Conservation (phyloP, 2,797 vertebrate species). For the Dryobates pubescens region DNA sequence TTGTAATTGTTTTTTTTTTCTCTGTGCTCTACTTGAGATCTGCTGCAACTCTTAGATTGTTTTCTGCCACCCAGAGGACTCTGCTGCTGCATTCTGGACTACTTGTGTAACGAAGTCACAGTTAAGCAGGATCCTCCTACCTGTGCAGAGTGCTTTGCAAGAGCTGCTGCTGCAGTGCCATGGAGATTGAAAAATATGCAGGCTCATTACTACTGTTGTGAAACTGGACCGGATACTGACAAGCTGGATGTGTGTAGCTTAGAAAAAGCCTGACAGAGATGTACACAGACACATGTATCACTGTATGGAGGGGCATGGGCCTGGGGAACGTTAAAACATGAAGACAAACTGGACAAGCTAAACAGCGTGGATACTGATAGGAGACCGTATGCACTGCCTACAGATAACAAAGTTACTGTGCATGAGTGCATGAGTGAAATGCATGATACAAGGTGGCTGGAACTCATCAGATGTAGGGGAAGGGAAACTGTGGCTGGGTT, state of each 20-base stretch:
- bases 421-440: not conserved
- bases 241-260: not conserved
- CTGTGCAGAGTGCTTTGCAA: not conserved
- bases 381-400: not conserved
- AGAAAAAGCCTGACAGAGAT: not conserved
- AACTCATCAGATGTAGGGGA: not conserved
- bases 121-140: not conserved
- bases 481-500: not conserved
- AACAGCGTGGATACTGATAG: not conserved
- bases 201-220: not conserved
- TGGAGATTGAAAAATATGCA: not conserved
- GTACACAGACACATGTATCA: not conserved
- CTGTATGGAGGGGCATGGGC: not conserved
- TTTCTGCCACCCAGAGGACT: not conserved
- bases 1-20: not conserved
- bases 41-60: not conserved
- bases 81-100: not conserved
- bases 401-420: rapidly evolving
- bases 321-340: not conserved
- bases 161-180: not conserved
- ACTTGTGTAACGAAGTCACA: not conserved
- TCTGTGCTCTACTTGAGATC: not conserved
- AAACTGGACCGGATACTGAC: not conserved
- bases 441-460: rapidly evolving
- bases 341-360: not conserved